phyloP scores from a whole-genome alignment of 2,888 invertebrate genomes.

The Cosmia pyralina region DNA sequence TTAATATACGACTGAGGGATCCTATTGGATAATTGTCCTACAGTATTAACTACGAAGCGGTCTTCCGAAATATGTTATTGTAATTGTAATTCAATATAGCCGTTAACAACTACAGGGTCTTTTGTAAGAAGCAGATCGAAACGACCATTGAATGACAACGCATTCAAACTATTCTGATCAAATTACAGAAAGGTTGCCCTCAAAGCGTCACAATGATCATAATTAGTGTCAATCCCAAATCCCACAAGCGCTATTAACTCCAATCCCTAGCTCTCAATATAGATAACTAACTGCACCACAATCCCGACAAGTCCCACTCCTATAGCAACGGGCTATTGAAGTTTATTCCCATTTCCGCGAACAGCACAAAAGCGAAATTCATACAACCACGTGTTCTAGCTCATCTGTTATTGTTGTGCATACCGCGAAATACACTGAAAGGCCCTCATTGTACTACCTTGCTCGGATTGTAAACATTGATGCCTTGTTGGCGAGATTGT shows the following conservation, averaged over 20 bases:
- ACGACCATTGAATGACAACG: conserved; percentile 1
- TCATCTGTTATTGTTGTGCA: conserved; percentile 81
- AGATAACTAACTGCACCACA: conserved; percentile 20
- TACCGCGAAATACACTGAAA: conserved; percentile 77
- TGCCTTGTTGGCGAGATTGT: conserved; percentile 66
- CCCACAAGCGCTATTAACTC: conserved; percentile 9
- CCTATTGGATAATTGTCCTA: not conserved
- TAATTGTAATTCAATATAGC: not conserved
- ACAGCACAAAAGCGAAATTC: conserved; percentile 60
- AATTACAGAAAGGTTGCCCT: not conserved
- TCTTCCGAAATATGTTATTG: no score
- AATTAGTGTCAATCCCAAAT: conserved; percentile 3
- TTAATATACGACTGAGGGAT: not conserved
- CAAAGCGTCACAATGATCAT: not conserved
- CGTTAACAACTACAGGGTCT: not conserved
- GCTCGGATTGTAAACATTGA: conserved; percentile 74
- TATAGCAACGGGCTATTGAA: conserved; percentile 34
- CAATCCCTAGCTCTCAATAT: conserved; percentile 13
- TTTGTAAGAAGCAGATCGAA: not conserved
- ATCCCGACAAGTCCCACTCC: conserved; percentile 9
- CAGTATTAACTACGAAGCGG: not conserved
- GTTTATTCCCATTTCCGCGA: conserved; percentile 59
- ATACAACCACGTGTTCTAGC: conserved; percentile 66
- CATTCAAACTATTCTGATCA: conserved; percentile 11
- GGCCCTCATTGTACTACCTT: conserved; percentile 78